phyloP scores from a whole-genome alignment of 2,888 invertebrate genomes.

The Monoplex corrugatus region DNA sequence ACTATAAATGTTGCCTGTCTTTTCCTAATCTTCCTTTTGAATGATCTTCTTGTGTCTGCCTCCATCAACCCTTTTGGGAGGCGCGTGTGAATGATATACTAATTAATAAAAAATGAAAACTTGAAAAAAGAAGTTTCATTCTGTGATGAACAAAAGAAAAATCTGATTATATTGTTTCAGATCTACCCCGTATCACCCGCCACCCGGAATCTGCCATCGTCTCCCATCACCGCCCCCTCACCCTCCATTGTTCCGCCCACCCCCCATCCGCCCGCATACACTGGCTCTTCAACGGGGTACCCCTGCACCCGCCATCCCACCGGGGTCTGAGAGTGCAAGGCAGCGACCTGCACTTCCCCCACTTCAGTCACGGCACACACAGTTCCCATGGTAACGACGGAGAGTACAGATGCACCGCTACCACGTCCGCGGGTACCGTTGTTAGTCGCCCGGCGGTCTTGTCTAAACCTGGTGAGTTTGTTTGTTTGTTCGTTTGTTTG shows the following conservation, averaged over 20 bases:
- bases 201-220: conserved; percentile 51
- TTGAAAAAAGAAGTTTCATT: too few relatives aligned
- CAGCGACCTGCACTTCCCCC: conserved; percentile 49
- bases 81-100: too few relatives aligned
- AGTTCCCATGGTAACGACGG: conserved; percentile 46
- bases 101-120: too few relatives aligned
- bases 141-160: too few relatives aligned
- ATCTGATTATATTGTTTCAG: too few relatives aligned
- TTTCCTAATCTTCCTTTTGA: too few relatives aligned
- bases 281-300: conserved; percentile 56
- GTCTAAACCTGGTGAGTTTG: conserved; percentile 53
- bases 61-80: too few relatives aligned
- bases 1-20: too few relatives aligned
- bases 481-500: background rate
- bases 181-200: conserved; percentile 44
- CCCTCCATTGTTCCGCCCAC: conserved; percentile 44
- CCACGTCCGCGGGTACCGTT: conserved; percentile 46
- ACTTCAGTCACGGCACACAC: conserved; percentile 21
- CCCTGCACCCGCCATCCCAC: conserved; percentile 51
- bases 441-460: conserved; percentile 53
- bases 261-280: conserved; percentile 46
- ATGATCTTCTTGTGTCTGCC: too few relatives aligned
- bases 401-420: conserved; percentile 56
- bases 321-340: conserved; percentile 40
- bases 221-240: conserved; percentile 46